phyloP scores from a whole-genome alignment of 2,888 invertebrate genomes.

The Candidula unifasciata region DNA sequence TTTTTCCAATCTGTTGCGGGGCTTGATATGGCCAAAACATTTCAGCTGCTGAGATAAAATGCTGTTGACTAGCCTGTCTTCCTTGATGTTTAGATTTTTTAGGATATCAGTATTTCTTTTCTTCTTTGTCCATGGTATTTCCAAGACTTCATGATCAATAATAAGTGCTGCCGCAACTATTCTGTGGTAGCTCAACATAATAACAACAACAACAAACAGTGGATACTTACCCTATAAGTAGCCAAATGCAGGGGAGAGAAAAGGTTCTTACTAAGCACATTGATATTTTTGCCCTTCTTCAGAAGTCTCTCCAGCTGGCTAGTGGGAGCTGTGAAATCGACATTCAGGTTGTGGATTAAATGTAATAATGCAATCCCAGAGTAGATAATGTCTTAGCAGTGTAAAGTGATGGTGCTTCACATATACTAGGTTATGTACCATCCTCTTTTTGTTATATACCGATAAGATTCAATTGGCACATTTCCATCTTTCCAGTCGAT shows the following conservation, averaged over 20 bases:
- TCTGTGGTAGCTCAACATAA: background rate
- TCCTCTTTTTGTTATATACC: too few relatives aligned
- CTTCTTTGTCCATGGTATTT: background rate
- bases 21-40: too few relatives aligned
- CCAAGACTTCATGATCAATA: background rate
- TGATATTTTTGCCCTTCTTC: slow-evolving; percentile 64
- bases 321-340: slow-evolving; percentile 50
- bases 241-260: slow-evolving; percentile 78
- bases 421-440: too few relatives aligned
- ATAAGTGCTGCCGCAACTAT: background rate
- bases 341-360: background rate
- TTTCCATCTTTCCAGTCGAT: too few relatives aligned
- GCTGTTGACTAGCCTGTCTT: too few relatives aligned
- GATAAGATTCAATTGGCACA: too few relatives aligned
- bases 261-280: slow-evolving; percentile 73
- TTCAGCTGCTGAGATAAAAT: too few relatives aligned
- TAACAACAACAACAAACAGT: background rate
- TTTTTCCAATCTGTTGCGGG: too few relatives aligned
- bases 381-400: too few relatives aligned
- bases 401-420: too few relatives aligned
- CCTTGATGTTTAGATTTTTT: too few relatives aligned
- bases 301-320: slow-evolving; percentile 65
- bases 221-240: slow-evolving; percentile 74
- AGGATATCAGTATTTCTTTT: too few relatives aligned
- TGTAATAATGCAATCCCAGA: background rate